Base-by-base conservation (phyloP, 1,140 invertebrate genomes). In the Drosophila watanabei region DNA sequence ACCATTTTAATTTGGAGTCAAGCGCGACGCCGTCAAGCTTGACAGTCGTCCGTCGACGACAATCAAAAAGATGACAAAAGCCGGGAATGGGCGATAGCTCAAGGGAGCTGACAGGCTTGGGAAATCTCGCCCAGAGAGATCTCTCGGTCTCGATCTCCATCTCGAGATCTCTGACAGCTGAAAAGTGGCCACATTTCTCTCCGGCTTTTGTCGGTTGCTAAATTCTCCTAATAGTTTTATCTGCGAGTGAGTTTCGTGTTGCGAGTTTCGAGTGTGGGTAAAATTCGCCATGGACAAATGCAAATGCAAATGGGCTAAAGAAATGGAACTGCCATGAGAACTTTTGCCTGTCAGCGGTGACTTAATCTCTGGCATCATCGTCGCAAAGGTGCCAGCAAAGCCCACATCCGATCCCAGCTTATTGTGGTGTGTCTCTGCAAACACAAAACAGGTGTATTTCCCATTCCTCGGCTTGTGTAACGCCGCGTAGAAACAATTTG, bases 181-280 rank as follows among this genome's bases (percentile, higher is more conserved):
- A 88, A 88, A 89, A 88, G 85, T 88, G 81, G 86, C 69, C 86
- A 90, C 85, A 89, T 89, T 89, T 89, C 86, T 86, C 70, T 82
- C 32, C 24, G 69, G 46, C 71, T 86, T 90, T 90, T 86, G 82
- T 89, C 83, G 68, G 88, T 78, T 90, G 86, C 86, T 90, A 90
- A 90, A 90, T 90, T 90, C 86, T 90, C 75, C 81, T 90, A 90
- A 90, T 90, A 82, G 86, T 90, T 80, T 90, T 90, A 90, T 82
- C 86, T 79, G 46, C 43, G 24, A 48, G 43, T 54, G 49, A 18
- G 45, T 54, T 54, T 54, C 30, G n/a, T 13, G 41, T 16, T 33
- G 10, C 10, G 10, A 11, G 33, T 33, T 14, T 4, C 14, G 57
- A 71, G 58, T 87, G 79, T 76, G 85, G 72, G 76, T 87, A 78